Base-by-base conservation (phyloP, 1,140 invertebrate species). In the Conus ventricosus region DNA sequence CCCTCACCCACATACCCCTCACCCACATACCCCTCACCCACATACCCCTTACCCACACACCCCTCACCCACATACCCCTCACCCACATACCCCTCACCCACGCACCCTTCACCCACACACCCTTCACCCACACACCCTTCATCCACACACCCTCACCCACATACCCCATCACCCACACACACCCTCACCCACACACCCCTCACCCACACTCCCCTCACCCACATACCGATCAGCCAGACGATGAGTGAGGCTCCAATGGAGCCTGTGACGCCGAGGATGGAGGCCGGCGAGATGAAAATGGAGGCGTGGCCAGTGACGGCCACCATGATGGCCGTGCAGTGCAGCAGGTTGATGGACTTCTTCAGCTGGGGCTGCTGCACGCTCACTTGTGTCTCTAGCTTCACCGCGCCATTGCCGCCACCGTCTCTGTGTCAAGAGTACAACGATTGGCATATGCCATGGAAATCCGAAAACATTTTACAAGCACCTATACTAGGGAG, bases 151-250 rank as follows among this genome's bases (percentile, higher is more conserved):
- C 27, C 25, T 17, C 27, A 39, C 39, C 76, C 27, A 51, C 23
- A 11, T 20, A 20, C 67, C 11, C 67, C 67, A n/a, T 20, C 67
- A 11, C 25, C 25, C 25, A 7, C 8, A 5, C 76, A 7, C 25
- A n/a, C 25, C 76, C 25, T 17, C n/a, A 27, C 25, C 8, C 76
- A 7, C 25, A 27, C 2, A 27, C 25, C n/a, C 23, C 76, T 13
- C 25, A 27, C 25, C 76, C 25, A 27, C 25, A 25, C 84, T 23
- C 39, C 25, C 23, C 76, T 13, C 25, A 27, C 25, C 76, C 25
- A 27, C 25, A 25, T 67, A 86, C 84, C 99, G 11, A 98, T 94
- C 6, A 98, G 95, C 99, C 99, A 99, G 63, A 99, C 96, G 76
- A 99, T 96, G 39, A 99, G 95, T 0, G 98, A 97, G 23, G 90